Evolutionary conservation across 2,888 invertebrate species (phyloP), one percentile per base, ranked within the genome.

Genomic region (Meandrusa payeni): DNA sequence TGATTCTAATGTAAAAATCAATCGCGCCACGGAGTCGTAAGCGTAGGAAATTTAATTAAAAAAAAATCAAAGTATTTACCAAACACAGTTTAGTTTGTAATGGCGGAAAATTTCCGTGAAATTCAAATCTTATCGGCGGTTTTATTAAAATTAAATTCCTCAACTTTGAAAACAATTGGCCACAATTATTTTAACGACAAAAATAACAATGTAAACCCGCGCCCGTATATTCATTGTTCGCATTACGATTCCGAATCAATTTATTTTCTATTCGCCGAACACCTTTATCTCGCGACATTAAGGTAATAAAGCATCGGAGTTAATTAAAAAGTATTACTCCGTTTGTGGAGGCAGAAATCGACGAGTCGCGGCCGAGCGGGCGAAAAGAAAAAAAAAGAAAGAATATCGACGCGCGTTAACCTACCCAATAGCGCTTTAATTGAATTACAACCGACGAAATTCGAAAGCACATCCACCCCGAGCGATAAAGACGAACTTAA

Each of bases 231-330:
- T n/a, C 10, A 9, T 17, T 23, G 33, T 22, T 13, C 22, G 12
- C 34, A 36, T 28, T 34, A 20, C 12, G 19, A 66, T 63, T 61
- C 61, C 57, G 55, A 64, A 70, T 70, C 63, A 12, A 43, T 38
- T 43, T 43, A 43, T 32, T 37, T 43, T 43, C 38, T 43, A 38
- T 32, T 31, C 62, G 64, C 52, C 66, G 69, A 70, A 69, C 69
- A 68, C 61, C 64, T 69, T 74, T 76, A 77, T 72, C 73, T 71
- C 70, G 67, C 69, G 68, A 74, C 72, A 79, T 78, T 82, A 76
- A 61, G 70, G 75, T 80, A 88, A 89, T 90, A 89, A 89, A 89
- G 86, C 85, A 86, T 89, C 74, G 71, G 76, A 82, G 81, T 74
- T 83, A 85, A 86, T 87, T 86, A 82, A 85, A 80, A 81, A 79